Conservation (phyloP, 2,113 vertebrate species). For the Tychaedon coryphoeus region DNA sequence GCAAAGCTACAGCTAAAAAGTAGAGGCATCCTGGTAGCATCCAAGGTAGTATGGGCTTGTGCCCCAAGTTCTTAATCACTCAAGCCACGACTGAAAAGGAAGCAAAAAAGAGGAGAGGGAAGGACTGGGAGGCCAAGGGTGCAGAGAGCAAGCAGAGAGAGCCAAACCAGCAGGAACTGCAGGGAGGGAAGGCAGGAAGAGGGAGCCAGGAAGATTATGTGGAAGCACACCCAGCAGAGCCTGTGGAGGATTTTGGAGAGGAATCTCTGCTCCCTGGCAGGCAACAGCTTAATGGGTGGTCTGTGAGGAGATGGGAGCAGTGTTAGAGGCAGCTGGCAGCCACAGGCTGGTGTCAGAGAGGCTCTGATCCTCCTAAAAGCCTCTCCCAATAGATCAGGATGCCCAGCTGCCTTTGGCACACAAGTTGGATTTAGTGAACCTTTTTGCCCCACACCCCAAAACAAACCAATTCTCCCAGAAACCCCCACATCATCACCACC, state of each 20-base stretch:
- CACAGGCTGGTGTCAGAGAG: not conserved
- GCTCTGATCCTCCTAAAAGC: not conserved
- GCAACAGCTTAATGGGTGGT: slow-evolving; percentile 48
- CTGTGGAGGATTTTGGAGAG: not conserved
- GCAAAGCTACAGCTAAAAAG: not conserved
- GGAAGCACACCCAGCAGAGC: not conserved
- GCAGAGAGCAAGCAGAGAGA: not conserved
- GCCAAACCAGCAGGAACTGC: not conserved
- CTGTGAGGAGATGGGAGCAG: not conserved
- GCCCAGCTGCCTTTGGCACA: not conserved
- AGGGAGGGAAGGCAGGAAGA: not conserved
- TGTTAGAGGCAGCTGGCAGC: not conserved
- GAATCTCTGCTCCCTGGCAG: not conserved
- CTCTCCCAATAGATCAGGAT: fast-evolving
- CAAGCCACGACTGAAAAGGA: not conserved
- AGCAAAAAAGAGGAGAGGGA: not conserved
- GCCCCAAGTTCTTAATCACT: not conserved
- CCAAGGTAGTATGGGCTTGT: not conserved
- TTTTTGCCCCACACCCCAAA: not conserved
- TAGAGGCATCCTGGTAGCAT: fast-evolving
- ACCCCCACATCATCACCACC: too few species aligned
- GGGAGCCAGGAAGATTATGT: not conserved
- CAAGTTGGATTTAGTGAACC: fast-evolving
- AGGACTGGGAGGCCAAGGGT: not conserved
- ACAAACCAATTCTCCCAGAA: not conserved